Percentiles rank a stretch among this genome's conserved stretches.
These are phyloP conservation scores for Antrozous pallidus DNA, from an alignment of 2,797 vertebrate genomes.

Conservation along the genomic window DNA sequence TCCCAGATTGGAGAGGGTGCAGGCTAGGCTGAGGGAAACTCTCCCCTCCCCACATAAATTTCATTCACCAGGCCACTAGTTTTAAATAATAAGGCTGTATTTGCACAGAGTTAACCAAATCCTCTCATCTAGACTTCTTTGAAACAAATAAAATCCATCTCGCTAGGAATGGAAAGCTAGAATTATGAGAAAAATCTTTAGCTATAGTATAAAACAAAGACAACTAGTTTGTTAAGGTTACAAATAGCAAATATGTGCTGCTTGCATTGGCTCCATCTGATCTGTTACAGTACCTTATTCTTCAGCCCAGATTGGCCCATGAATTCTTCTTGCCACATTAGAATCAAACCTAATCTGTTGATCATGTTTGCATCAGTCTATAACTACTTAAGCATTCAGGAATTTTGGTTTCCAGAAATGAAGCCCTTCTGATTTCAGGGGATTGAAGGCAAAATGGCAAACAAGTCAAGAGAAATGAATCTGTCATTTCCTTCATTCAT, in stretches of 20 bases:
- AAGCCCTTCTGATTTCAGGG: background rate
- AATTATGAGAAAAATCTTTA: background rate
- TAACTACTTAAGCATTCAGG: background rate
- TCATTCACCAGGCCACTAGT: no score
- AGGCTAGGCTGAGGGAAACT: no score
- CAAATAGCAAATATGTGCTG: background rate
- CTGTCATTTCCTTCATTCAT: slow-evolving; percentile 17
- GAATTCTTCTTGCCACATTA: background rate
- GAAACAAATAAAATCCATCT: slow-evolving; percentile 2
- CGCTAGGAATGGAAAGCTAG: background rate
- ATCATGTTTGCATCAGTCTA: background rate
- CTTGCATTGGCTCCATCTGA: background rate
- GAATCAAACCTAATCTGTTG: background rate
- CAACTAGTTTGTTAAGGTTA: background rate
- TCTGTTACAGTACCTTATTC: background rate
- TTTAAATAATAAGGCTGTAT: slow-evolving; percentile 2
- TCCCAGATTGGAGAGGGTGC: no score
- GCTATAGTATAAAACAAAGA: background rate
- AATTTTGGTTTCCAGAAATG: background rate
- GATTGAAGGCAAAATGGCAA: slow-evolving; percentile 18
- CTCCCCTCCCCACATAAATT: no score
- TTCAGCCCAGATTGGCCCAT: background rate
- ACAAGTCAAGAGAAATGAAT: background rate
- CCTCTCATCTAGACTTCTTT: slow-evolving; percentile 5
- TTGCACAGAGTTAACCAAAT: background rate